Evolutionary conservation across 2,113 vertebrate species (phyloP), one percentile per base, ranked within the genome.

Genomic region (Lipophrys pholis): DNA sequence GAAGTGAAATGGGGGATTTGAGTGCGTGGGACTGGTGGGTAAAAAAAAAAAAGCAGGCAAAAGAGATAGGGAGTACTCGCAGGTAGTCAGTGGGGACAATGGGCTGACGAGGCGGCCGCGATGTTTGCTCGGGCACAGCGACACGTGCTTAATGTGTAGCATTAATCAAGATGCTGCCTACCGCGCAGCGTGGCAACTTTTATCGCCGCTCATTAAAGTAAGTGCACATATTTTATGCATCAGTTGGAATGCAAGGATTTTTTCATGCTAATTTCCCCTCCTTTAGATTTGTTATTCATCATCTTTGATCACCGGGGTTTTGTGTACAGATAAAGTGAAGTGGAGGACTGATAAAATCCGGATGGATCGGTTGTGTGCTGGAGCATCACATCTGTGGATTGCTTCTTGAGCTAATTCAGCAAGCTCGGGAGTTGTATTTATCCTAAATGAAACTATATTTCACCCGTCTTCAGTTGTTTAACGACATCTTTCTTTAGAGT

Each of bases 211-310:
- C 87, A 90, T 93, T 93, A 92, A 81, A 89, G 82, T 86, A 91
- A 92, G 89, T 88, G 84, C 83, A 84, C 75, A 87, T 88, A 91
- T 89, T 88, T 91, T 88, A 87, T 92, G 85, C 85, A 81, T 85
- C 80, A 48, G 77, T 83, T 84, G 72, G 73, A 92, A 89, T 81
- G 85, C 82, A 66, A 80, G 78, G 77, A 89, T 74, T 73, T 84
- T 88, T 88, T 91, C 78, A 84, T 84, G 89, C 83, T 89, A 91
- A 30, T 92, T 91, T 91, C 75, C 48, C 72, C 70, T 77, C 45
- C 59, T 69, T 85, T 85, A 52, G 71, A 85, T 80, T 87, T 36
- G 86, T 86, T 85, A 87, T 91, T 91, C 85, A 88, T 91, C 79
- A 86, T 90, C 80, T 89, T 89, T 89, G 76, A 83, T 84, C 78